These are phyloP conservation scores for Oegoconia quadripuncta DNA, from an alignment of 2,888 invertebrate species.

Conservation along the genomic window DNA sequence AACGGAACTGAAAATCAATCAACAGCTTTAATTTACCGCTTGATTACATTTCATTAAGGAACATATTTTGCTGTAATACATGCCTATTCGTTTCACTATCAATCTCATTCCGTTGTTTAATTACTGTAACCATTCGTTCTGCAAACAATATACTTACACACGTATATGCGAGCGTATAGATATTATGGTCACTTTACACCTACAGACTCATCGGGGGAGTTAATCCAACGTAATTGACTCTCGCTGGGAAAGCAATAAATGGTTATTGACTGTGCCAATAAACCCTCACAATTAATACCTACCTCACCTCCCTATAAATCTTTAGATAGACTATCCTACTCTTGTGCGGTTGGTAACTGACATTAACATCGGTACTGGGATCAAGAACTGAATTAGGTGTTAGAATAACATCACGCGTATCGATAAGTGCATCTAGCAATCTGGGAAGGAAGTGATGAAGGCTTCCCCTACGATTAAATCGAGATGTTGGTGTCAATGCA, in stretches of 20 bases:
- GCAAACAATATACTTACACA: slow-evolving; percentile 23
- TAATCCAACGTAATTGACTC: slow-evolving; percentile 69
- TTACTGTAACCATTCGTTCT: slow-evolving; percentile 50
- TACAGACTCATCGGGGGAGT: slow-evolving; percentile 46
- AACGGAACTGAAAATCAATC: slow-evolving; percentile 14
- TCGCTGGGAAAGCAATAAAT: slow-evolving; percentile 67
- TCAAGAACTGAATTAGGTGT: no score
- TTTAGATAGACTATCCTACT: no score
- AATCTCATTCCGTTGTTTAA: slow-evolving; percentile 58
- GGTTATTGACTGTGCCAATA: slow-evolving; percentile 66
- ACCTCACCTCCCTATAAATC: slow-evolving; percentile 28
- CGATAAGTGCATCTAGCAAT: slow-evolving; percentile 17
- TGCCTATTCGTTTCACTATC: slow-evolving; percentile 49
- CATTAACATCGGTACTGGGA: no score
- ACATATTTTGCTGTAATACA: slow-evolving; percentile 49
- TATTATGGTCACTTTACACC: slow-evolving; percentile 36
- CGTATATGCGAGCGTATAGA: neutral
- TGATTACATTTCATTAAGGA: slow-evolving; percentile 58
- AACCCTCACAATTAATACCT: slow-evolving; percentile 61
- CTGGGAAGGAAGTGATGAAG: slow-evolving; percentile 2
- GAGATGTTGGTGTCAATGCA: neutral
- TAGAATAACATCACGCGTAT: slow-evolving; percentile 1
- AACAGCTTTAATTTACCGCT: slow-evolving; percentile 59
- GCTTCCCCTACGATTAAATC: neutral
- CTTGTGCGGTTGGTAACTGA: no score